phyloP scores from a whole-genome alignment of 2,113 vertebrate species.

The Corapipo altera region DNA sequence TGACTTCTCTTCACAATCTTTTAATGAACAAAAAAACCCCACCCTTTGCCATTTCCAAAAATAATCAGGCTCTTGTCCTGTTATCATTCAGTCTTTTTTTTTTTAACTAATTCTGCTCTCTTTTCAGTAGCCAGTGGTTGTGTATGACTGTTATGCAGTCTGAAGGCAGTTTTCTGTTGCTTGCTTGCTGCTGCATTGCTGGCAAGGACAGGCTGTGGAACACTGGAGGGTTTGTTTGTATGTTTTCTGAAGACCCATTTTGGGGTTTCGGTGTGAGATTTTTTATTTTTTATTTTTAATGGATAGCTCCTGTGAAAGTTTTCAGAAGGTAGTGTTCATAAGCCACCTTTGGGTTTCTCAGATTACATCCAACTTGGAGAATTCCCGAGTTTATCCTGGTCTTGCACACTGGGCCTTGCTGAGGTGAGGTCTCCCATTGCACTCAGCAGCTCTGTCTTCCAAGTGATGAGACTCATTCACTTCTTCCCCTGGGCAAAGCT shows the following conservation, averaged over 20 bases:
- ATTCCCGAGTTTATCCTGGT: background rate
- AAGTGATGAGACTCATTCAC: background rate
- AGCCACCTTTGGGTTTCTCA: background rate
- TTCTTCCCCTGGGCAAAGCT: background rate
- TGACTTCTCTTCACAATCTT: background rate
- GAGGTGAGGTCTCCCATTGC: rapidly evolving
- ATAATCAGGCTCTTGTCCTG: background rate
- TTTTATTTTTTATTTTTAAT: background rate
- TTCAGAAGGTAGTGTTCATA: background rate
- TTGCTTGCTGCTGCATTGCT: background rate
- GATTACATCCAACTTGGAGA: background rate
- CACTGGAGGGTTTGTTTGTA: background rate
- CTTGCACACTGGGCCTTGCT: background rate
- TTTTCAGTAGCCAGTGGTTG: background rate
- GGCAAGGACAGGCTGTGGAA: background rate
- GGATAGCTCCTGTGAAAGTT: background rate
- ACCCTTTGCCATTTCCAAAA: background rate
- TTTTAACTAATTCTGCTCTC: background rate
- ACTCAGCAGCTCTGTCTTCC: background rate
- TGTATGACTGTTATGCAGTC: background rate
- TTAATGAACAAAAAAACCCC: background rate
- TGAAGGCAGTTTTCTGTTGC: background rate
- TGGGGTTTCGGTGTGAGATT: background rate
- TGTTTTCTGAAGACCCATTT: background rate
- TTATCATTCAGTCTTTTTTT: background rate